phyloP scores from a whole-genome alignment of 2,888 invertebrate species.

The Nyleta sp. region DNA sequence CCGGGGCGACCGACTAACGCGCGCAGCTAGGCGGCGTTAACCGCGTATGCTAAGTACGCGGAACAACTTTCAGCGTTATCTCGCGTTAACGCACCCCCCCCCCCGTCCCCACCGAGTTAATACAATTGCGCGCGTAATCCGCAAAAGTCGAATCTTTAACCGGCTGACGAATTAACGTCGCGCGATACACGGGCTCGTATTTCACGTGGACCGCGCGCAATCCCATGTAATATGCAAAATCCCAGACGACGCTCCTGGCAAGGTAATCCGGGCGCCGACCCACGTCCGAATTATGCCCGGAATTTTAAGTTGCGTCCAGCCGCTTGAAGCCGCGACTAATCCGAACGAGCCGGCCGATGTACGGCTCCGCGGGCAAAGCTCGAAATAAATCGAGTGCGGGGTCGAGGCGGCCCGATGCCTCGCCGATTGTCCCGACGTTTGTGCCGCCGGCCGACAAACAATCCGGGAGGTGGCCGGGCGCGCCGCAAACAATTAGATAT shows the following conservation, averaged over 20 bases:
- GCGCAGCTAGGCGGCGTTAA: conserved; percentile 14
- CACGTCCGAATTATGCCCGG: conserved; percentile 66
- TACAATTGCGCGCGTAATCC: neutral
- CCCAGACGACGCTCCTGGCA: conserved; percentile 45
- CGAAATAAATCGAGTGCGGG: conserved; percentile 66
- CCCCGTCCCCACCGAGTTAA: too few relatives aligned
- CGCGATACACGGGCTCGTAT: conserved; percentile 28
- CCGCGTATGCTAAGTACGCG: conserved; percentile 38
- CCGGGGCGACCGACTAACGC: conserved; percentile 19
- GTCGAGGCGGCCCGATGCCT: conserved; percentile 55
- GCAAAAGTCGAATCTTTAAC: conserved; percentile 4
- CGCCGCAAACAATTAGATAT: conserved; percentile 74
- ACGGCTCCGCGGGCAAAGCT: conserved; percentile 66
- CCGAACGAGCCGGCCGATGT: conserved; percentile 49
- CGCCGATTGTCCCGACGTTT: conserved; percentile 60
- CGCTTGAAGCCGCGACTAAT: conserved; percentile 57
- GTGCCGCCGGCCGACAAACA: conserved; percentile 63
- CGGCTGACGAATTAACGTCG: conserved; percentile 25
- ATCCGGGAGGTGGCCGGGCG: conserved; percentile 51
- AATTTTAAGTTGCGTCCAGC: conserved; percentile 65
- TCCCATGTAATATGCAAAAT: conserved; percentile 56
- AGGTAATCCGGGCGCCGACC: conserved; percentile 59
- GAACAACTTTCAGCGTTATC: conserved; percentile 26
- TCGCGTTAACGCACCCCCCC: conserved; percentile 24
- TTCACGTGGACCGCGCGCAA: conserved; percentile 30